Evolutionary conservation across 2,797 vertebrate species (phyloP).

Genomic region (Rousettus madagascariensis): DNA sequence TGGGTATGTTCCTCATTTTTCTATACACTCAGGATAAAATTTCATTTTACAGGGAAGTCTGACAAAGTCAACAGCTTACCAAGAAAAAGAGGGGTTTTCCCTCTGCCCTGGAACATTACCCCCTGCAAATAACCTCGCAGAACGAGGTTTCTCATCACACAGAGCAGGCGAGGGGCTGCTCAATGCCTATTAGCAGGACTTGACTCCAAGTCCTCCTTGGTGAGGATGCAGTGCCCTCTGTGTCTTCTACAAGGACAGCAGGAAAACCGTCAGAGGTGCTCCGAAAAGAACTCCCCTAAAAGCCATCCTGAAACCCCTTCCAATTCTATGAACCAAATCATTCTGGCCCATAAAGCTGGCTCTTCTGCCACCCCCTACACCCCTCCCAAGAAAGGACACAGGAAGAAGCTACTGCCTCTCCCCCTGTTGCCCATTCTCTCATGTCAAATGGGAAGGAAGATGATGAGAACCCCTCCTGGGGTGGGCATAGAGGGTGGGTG

Average conservation of each 20-base stretch:
- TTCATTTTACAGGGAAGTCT: background rate
- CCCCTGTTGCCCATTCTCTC: background rate
- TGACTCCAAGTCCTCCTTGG: background rate
- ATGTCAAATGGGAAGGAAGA: background rate
- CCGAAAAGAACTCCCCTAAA: background rate
- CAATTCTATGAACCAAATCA: background rate
- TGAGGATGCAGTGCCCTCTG: background rate
- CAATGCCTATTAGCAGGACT: background rate
- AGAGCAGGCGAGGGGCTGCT: background rate
- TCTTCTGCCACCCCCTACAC: background rate
- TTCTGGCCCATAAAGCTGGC: too few species aligned
- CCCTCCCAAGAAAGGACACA: background rate
- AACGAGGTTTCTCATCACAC: background rate
- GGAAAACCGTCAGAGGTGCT: background rate
- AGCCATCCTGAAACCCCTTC: background rate
- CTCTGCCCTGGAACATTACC: background rate
- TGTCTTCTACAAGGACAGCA: background rate
- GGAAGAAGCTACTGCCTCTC: background rate
- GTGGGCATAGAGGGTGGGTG: rapidly evolving
- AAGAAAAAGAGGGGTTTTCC: background rate
- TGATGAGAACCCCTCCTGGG: background rate
- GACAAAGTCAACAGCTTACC: background rate
- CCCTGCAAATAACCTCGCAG: background rate
- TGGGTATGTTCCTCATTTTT: background rate
- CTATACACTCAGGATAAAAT: background rate